Evolutionary conservation across 2,113 vertebrate species (phyloP), one percentile per base, ranked within the genome.

Genomic region (Pituophis catenifer): DNA sequence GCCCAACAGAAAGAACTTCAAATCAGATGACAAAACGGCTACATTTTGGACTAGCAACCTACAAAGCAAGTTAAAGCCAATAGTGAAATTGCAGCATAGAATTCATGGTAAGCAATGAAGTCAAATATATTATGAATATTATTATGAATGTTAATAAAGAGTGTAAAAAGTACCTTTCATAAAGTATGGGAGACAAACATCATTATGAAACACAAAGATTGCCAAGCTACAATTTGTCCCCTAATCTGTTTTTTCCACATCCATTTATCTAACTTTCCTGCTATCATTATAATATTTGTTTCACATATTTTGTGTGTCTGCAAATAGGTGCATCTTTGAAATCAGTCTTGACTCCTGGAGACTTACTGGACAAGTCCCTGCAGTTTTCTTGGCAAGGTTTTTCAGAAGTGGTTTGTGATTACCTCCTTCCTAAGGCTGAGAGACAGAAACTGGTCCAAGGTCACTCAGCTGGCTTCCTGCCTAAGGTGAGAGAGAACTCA

Each of bases 111-210:
- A 62, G 33, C 52, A 38, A 52, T 55, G 48, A 91, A 33, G n/a
- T 91, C 93, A 91, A 23, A n/a, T 19, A 89, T 91, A 90, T 92
- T 89, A 86, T 55, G 24, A 21, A 92, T 50, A 50, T 50, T 50
- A 44, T 44, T 44, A 44, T 44, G 38, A 44, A 44, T 70, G 53
- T 26, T 88, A 21, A 29, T 89, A 17, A 44, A 33, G 38, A 91
- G 59, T 48, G 23, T 44, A 88, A 62, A 38, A 57, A 54, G 54
- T 23, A 54, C 70, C 54, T 85, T 92, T 75, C 86, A 89, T 50
- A 55, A 89, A 57, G 23, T 86, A 59, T 89, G 70, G 33, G 26
- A 92, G 50, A 48, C 55, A 65, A 86, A 91, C 48, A 54, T 65
- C 87, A 94, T 17, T n/a, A 4, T 86, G 88, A 54, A 92, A 50